phyloP scores from a whole-genome alignment of 2,888 invertebrate species.

The Endotricha flammealis region DNA sequence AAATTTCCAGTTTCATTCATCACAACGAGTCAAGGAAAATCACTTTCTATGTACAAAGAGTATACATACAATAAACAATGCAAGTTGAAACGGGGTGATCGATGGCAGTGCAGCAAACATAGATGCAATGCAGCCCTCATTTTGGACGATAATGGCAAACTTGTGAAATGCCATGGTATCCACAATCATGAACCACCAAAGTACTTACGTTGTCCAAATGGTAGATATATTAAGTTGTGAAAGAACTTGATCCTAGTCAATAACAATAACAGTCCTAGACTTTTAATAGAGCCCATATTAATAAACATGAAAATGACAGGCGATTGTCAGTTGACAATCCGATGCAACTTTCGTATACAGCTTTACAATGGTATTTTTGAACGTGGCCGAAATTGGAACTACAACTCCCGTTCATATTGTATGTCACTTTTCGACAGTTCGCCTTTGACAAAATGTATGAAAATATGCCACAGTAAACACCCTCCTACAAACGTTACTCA shows the following conservation, averaged over 20 bases:
- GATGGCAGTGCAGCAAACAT: conserved; percentile 10
- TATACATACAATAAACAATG: neutral
- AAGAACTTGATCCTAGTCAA: neutral
- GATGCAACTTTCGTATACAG: too few relatives aligned
- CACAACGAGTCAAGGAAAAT: conserved; percentile 8
- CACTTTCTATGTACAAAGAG: conserved; percentile 11
- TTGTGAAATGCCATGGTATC: neutral
- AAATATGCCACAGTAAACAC: too few relatives aligned
- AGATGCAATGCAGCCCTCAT: neutral
- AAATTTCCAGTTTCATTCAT: neutral
- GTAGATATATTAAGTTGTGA: neutral
- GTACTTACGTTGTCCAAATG: neutral
- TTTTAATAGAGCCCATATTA: too few relatives aligned
- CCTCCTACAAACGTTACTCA: too few relatives aligned
- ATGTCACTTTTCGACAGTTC: too few relatives aligned
- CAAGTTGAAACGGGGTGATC: conserved; percentile 1
- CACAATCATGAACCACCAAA: conserved; percentile 6
- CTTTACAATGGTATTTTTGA: too few relatives aligned
- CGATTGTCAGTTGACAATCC: too few relatives aligned
- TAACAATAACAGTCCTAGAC: too few relatives aligned
- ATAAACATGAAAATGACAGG: too few relatives aligned
- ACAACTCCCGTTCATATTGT: too few relatives aligned
- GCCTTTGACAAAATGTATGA: too few relatives aligned
- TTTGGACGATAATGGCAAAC: neutral
- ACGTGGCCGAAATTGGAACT: too few relatives aligned